Evolutionary conservation across 2,888 invertebrate species (phyloP), one percentile per base, ranked within the genome.

Genomic region (Ecliptopera silaceata): DNA sequence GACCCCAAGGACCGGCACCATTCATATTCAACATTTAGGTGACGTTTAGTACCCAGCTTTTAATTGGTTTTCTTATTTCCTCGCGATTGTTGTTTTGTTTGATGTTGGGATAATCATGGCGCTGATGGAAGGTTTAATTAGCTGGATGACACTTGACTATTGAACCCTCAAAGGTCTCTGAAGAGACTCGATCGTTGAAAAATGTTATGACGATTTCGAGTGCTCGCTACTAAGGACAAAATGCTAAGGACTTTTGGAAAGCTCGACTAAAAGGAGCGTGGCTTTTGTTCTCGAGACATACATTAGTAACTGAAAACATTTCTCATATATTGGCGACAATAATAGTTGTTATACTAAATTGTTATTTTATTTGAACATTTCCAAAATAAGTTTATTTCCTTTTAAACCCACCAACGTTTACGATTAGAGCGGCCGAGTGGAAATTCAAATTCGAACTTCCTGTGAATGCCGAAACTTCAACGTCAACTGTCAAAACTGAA

Each of bases 21-120:
- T 80, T 74, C 81, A 79, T 77, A 81, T 84, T 82, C 82, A 80
- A 72, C 76, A 74, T 77, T 76, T 71, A 72, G 70, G 71, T 80
- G 79, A 79, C 80, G 76, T 74, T 80, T 76, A 76, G 74, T 71
- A 72, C 71, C 70, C 64, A 26, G 38, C 60, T 70, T 74, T 73
- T 83, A 83, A 84, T 83, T 83, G 79, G 79, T 78, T 80, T 77
- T 74, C 79, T 81, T 77, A 77, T 78, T 76, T 68, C 64, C 64
- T 70, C 59, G 69, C 69, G 70, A 51, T 42, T 54, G 51, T 50
- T 71, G 69, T 68, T 69, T 69, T 67, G 72, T 68, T 66, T 66
- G 65, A 64, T 64, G 61, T 64, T 38, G 56, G 49, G 54, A 38
- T 61, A 57, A 59, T 62, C 59, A 58, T 49, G 57, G 57, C 10